Evolutionary conservation across 1,140 invertebrate species (phyloP).

Genomic region (Scaptomyza graminum): DNA sequence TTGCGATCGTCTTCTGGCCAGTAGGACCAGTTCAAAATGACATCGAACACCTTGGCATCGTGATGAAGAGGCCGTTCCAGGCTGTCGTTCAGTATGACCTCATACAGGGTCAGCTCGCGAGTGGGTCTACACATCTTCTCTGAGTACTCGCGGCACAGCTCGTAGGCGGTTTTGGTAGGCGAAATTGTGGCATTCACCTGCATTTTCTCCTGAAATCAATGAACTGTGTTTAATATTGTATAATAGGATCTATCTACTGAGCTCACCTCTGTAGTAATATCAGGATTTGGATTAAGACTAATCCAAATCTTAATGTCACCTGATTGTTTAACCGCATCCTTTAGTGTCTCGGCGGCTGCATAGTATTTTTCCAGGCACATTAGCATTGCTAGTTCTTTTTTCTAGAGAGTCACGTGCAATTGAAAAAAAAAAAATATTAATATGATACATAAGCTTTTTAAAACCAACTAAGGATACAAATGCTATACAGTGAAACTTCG

Average conservation of each 20-base stretch:
- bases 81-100: slow-evolving; percentile 89
- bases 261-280: slow-evolving; percentile 72
- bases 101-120: slow-evolving; percentile 89
- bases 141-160: slow-evolving; percentile 88
- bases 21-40: slow-evolving; percentile 92
- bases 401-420: slow-evolving; percentile 40
- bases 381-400: slow-evolving; percentile 89
- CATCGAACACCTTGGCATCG: slow-evolving; percentile 87
- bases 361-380: slow-evolving; percentile 89
- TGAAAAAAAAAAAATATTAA: background rate
- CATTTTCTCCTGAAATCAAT: slow-evolving; percentile 66
- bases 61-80: slow-evolving; percentile 91
- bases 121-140: slow-evolving; percentile 86
- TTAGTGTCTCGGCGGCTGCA: slow-evolving; percentile 83
- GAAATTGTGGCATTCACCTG: slow-evolving; percentile 85
- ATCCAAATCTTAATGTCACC: slow-evolving; percentile 93
- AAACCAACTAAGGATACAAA: no score
- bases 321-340: slow-evolving; percentile 87
- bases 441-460: no score
- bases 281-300: slow-evolving; percentile 73
- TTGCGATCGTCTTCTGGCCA: slow-evolving; percentile 93
- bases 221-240: background rate
- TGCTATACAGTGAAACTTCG: no score
- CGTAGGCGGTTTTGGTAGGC: slow-evolving; percentile 90
- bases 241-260: background rate